Conservation (phyloP, 2,113 vertebrate genomes). For the Origma solitaria region DNA sequence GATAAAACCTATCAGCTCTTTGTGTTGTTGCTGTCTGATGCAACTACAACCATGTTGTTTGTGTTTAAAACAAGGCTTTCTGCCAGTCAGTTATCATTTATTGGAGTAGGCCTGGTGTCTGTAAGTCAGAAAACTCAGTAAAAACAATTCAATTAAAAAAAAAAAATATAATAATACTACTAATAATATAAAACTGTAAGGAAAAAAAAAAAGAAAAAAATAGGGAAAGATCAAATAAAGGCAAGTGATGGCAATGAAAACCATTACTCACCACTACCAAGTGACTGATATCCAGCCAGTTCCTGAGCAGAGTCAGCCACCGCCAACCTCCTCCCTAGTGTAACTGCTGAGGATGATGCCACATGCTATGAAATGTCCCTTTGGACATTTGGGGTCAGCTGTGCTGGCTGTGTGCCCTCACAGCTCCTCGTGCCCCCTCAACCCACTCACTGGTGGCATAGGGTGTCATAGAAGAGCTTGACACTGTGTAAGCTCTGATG, state of each 20-base stretch:
- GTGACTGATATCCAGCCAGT: rapidly evolving
- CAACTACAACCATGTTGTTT: neutral
- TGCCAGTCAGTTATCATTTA: neutral
- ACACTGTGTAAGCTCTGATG: neutral
- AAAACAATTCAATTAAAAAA: neutral
- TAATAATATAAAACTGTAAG: neutral
- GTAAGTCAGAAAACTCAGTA: neutral
- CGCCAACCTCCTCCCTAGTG: rapidly evolving
- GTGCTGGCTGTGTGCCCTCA: neutral
- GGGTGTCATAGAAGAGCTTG: neutral
- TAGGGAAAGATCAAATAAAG: neutral
- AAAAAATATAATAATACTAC: rapidly evolving
- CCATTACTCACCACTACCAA: neutral
- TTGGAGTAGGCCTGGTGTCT: rapidly evolving
- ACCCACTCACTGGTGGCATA: rapidly evolving
- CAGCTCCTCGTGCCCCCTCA: rapidly evolving
- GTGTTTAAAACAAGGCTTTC: neutral
- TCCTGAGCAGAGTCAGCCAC: rapidly evolving
- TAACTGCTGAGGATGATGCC: neutral
- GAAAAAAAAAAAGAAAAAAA: neutral
- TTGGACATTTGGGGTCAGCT: neutral
- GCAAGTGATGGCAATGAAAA: neutral
- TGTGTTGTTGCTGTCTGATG: neutral
- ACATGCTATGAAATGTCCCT: rapidly evolving
- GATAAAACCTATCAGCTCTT: neutral